Evolutionary conservation across 2,797 vertebrate species (phyloP).

Genomic region (Spatula clypeata): DNA sequence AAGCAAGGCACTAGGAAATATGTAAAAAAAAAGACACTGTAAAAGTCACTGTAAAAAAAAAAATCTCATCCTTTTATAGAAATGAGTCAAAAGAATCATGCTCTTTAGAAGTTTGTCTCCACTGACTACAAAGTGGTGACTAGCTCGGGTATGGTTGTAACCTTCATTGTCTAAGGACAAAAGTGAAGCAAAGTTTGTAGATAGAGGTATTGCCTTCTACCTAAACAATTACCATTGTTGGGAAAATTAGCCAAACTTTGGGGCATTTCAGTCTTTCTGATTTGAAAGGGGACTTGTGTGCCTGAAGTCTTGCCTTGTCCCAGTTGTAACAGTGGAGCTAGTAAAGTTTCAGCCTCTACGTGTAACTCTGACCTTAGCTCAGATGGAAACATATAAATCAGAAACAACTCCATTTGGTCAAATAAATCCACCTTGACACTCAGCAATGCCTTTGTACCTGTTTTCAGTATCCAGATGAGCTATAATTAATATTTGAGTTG

Average conservation of each 20-base stretch:
- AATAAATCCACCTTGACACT: not conserved
- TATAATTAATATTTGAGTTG: not conserved
- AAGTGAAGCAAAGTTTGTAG: not conserved
- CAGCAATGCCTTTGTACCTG: not conserved
- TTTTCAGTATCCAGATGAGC: not conserved
- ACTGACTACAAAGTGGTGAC: not conserved
- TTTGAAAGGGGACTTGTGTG: not conserved
- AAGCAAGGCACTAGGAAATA: not conserved
- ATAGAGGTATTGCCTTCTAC: not conserved
- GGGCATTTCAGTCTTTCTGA: not conserved
- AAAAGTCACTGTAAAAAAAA: not conserved
- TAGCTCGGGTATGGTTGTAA: not conserved
- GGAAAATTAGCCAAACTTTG: not conserved
- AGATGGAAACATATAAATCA: not conserved
- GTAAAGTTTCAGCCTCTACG: not conserved
- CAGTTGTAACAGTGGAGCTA: not conserved
- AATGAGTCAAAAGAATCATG: not conserved
- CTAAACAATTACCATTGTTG: not conserved
- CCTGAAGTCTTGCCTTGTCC: not conserved
- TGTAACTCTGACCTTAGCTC: not conserved
- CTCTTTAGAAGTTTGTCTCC: not conserved
- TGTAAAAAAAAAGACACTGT: not conserved
- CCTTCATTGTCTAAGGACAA: slow-evolving; percentile 1
- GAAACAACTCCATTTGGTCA: not conserved
- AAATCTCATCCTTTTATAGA: not conserved